These are phyloP conservation scores for Candidula unifasciata DNA, from an alignment of 2,888 invertebrate genomes.

Conservation along the genomic window DNA sequence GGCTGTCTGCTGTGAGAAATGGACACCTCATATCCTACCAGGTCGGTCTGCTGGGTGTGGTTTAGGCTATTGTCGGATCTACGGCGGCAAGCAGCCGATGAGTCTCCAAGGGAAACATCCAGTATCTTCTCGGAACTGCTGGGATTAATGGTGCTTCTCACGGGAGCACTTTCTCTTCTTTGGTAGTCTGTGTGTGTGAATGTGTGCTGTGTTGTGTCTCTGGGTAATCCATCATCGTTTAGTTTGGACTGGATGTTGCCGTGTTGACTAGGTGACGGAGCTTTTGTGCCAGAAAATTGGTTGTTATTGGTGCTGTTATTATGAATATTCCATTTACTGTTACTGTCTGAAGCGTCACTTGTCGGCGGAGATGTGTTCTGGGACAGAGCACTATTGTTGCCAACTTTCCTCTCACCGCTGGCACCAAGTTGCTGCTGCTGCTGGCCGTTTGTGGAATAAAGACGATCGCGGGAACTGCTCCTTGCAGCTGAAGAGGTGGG, in stretches of 20 bases:
- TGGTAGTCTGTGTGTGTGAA: constrained; percentile 41
- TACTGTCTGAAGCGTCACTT: background rate
- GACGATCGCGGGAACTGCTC: background rate
- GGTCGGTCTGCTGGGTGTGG: constrained; percentile 8
- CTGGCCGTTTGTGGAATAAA: background rate
- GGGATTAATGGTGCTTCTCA: background rate
- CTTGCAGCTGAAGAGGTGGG: background rate
- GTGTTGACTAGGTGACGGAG: constrained; percentile 36
- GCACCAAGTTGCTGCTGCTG: background rate
- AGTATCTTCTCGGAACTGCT: background rate
- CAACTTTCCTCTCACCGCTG: background rate
- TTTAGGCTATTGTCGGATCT: constrained; percentile 47
- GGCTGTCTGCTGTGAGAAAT: constrained; percentile 70
- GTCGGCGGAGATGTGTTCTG: background rate
- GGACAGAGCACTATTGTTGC: background rate
- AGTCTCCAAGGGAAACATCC: background rate
- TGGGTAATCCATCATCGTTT: background rate
- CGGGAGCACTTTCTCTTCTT: constrained; percentile 52
- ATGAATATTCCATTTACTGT: background rate
- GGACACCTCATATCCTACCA: constrained; percentile 10
- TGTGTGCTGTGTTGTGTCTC: background rate
- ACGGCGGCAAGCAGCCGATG: constrained; percentile 20
- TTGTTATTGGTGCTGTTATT: too few species aligned
- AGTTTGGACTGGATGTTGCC: background rate
- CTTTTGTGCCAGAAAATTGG: background rate